Base-by-base conservation (phyloP, 1,140 invertebrate species). In the Orchestia grillus region DNA sequence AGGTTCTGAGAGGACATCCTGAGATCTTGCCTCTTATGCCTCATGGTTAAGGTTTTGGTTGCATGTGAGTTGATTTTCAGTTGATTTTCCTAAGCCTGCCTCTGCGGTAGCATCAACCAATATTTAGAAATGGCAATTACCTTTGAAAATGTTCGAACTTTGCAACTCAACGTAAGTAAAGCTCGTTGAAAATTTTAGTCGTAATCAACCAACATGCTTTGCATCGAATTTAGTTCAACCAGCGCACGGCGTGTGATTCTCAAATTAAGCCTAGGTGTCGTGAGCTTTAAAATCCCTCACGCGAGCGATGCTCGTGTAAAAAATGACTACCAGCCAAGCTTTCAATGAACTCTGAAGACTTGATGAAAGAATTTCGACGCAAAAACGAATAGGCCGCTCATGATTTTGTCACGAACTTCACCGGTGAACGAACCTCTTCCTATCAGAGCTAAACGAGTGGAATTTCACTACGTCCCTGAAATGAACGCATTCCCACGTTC, bases 241-340 rank as follows among this genome's bases (percentile, higher is more conserved):
- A 77, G 62, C 6, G 11, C 62, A 23, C 28, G 62, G 62, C 28
- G 11, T 77, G 62, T 77, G 62, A 19, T 44, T 47, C 44, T n/a
- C 92, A 94, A 94, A 94, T 94, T 45, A 47, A 47, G 43, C 92
- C 40, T 44, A 45, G 4, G 41, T 36, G 92, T 94, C 92, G 92
- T 94, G 92, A 94, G 92, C 44, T 44, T 47, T n/a, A 94, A 53
- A 94, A 45, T 47, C 92, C 44, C 28, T 47, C 44, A 44, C 40
- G 44, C 11, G 6, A 44, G 40, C 43, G 92, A 94, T 47, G 92
- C 92, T 94, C 92, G 92, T 45, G 43, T 90, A 41, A 90, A 90
- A 90, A 44, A 90, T 90, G 88, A 90, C 88, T 41, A 28, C 15
- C n/a, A 44, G 88, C 28, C 6, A 15, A 44, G 88, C 88, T 41